Percentiles rank a stretch among this genome's conserved stretches.
Evolutionary conservation across 1,140 invertebrate genomes (phyloP).

Genomic region (Penaeus chinensis): DNA sequence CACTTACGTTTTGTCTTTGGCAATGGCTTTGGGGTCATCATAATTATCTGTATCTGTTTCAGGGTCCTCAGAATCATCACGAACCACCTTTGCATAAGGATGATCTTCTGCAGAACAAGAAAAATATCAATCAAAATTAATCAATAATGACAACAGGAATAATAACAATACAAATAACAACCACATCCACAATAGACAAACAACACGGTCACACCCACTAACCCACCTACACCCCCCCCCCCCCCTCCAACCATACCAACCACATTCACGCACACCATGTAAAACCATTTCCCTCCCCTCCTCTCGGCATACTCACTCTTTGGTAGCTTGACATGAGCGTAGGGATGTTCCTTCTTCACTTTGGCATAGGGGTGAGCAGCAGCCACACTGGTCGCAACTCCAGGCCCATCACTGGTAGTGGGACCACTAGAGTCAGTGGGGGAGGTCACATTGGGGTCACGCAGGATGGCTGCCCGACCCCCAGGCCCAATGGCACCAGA

Average conservation of each 20-base stretch:
- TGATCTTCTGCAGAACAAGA: conserved; percentile 73
- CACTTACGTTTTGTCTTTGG: conserved; percentile 67
- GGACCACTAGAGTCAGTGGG: conserved; percentile 35
- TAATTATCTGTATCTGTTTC: conserved; percentile 63
- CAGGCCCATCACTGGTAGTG: conserved; percentile 4
- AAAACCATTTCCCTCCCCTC: no score
- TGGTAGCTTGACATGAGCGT: conserved; percentile 59
- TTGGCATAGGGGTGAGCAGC: conserved; percentile 71
- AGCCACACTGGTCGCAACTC: conserved; percentile 67
- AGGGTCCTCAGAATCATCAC: conserved; percentile 56
- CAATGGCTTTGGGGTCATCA: conserved; percentile 68
- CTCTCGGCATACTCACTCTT: conserved; percentile 34
- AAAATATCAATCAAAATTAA: conserved; percentile 34
- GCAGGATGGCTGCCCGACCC: conserved; percentile 56
- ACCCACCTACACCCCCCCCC: not conserved
- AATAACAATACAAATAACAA: not conserved
- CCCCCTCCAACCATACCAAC: no score
- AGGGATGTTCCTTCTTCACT: conserved; percentile 68
- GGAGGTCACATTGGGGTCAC: conserved; percentile 31
- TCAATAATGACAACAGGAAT: not conserved
- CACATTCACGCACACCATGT: no score
- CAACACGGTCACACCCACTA: not conserved
- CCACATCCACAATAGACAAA: not conserved
- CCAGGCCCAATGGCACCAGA: conserved; percentile 54
- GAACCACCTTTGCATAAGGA: conserved; percentile 76